Evolutionary conservation across 2,797 vertebrate species (phyloP), one percentile per base, ranked within the genome.

Genomic region (Pangasius krempfi): DNA sequence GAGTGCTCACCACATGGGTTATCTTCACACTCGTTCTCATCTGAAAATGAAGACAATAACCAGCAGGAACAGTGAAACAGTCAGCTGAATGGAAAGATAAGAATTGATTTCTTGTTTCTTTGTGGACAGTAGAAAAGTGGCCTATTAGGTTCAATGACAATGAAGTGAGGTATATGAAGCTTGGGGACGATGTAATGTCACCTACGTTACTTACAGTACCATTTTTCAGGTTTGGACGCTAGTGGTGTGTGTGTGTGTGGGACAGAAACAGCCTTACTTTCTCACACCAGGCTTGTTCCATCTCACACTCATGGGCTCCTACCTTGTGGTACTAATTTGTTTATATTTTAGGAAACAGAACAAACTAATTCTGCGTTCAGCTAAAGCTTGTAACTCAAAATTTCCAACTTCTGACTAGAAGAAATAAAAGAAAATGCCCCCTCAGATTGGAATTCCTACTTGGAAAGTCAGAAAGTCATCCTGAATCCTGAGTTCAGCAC

Each of bases 281-380:
- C 4, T 58, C 47, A 79, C 27, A 9, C 40, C 56, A 50, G n/a
- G 37, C 25, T 72, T 47, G 73, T 78, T 68, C 82, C 72, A n/a
- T 16, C 66, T 22, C 88, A 80, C 72, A 58, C 25, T 40, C 18
- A 40, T 37, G 14, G 97, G 94, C 60, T 20, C 84, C 33, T 96
- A 98, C 99, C 97, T 99, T 99, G 75, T 99, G 98, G 93, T 99
- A 44, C 20, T 22, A 20, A 73, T 40, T 25, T 44, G 20, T 40
- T 72, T 72, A 20, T 37, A 72, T 72, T 64, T 64, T 64, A 64
- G 27, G 25, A 14, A 30, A 14, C 12, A 14, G 27, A n/a, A 64
- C 3, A 64, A 64, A 14, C n/a, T 27, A 64, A 30, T 66, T 73
- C 70, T 73, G 37, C 37, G 12, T 7, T 72, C 16, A 52, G 9